Evolutionary conservation across 2,113 vertebrate species (phyloP).

Genomic region (Marcusenius ussheri): DNA sequence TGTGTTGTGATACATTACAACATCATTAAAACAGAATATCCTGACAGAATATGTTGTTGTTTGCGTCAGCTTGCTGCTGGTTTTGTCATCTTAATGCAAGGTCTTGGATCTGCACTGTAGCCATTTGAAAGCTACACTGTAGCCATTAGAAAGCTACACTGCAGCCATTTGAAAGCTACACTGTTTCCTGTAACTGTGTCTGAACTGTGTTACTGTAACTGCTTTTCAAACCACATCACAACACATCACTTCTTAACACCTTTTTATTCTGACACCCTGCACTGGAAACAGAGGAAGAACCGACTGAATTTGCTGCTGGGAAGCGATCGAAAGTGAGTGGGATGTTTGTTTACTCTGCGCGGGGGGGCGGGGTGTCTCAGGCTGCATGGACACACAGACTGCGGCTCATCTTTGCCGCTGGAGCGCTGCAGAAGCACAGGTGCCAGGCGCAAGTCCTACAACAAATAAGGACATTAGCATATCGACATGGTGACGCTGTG

Average conservation of each 20-base stretch:
- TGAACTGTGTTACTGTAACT: not conserved
- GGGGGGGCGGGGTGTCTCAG: not conserved
- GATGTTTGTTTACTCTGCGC: not conserved
- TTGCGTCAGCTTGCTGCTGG: not conserved
- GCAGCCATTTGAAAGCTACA: not conserved
- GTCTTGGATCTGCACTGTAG: not conserved
- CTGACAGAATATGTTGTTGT: not conserved
- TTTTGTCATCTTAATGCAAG: not conserved
- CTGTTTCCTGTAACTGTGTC: not conserved
- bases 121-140: not conserved
- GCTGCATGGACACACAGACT: not conserved
- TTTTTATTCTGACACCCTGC: not conserved
- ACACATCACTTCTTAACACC: not conserved
- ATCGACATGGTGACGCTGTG: not conserved
- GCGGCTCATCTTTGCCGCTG: not conserved
- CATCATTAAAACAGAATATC: not conserved
- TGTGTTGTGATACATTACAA: not conserved
- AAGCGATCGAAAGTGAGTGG: not conserved
- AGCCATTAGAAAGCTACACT: too few relatives aligned
- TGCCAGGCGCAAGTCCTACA: not conserved
- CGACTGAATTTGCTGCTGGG: not conserved
- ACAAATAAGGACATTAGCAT: conserved; percentile 1
- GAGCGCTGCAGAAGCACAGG: not conserved
- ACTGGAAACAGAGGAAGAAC: not conserved
- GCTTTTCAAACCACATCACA: not conserved